phyloP scores from a whole-genome alignment of 1,140 invertebrate species.

The Lasaia peninsularis region DNA sequence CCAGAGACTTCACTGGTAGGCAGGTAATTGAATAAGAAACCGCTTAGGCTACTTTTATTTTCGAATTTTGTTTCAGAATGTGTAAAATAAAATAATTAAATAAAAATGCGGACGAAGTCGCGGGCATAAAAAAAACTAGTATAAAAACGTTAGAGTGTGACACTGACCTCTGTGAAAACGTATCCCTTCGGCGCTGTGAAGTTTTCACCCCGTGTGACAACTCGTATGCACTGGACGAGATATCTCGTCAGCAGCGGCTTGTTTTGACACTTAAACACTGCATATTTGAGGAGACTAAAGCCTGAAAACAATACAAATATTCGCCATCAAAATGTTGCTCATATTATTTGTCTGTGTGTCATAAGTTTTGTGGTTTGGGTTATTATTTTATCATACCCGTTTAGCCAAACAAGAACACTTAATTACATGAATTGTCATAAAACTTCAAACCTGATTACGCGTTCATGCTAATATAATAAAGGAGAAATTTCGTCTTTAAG shows the following conservation, averaged over 20 bases:
- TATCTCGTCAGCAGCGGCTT: conserved; percentile 49
- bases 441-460: no score
- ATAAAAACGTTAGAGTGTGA: background rate
- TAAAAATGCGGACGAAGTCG: no score
- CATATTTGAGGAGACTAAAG: conserved; percentile 42
- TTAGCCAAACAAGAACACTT: no score
- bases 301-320: conserved; percentile 31
- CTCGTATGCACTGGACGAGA: conserved; percentile 49
- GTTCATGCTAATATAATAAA: no score
- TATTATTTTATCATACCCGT: no score
- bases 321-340: background rate
- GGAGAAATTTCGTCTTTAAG: no score
- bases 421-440: no score
- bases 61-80: background rate
- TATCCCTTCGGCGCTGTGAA: conserved; percentile 24
- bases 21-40: no score
- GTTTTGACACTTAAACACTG: conserved; percentile 39
- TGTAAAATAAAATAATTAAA: background rate
- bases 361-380: no score
- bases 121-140: background rate
- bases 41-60: no score
- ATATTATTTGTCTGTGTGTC: background rate
- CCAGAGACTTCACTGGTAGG: no score
- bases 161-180: conserved; percentile 49
- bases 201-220: conserved; percentile 16